Evolutionary conservation across 2,888 invertebrate species (phyloP).

Genomic region (Ptychoptera albimana): DNA sequence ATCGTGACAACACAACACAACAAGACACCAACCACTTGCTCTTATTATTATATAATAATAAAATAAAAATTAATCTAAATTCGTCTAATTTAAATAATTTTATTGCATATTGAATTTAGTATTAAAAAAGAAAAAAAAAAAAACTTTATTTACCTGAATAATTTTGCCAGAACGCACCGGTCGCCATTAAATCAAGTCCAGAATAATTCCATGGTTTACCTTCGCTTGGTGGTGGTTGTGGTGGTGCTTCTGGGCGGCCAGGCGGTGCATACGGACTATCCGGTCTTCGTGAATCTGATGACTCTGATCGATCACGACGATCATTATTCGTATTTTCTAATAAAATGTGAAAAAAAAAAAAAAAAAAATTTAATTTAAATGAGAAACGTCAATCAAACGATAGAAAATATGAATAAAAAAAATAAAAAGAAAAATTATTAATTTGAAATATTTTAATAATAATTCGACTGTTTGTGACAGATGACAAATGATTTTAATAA

Average conservation of each 20-base stretch:
- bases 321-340: conserved; percentile 6
- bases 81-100: no score
- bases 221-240: conserved; percentile 27
- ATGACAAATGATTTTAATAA: no score
- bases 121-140: no score
- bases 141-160: conserved; percentile 59
- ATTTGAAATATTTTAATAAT: no score
- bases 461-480: no score
- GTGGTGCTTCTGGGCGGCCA: conserved; percentile 21
- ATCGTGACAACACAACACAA: not conserved
- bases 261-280: conserved; percentile 23
- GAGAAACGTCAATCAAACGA: not conserved
- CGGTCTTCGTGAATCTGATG: conserved; percentile 16
- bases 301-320: conserved; percentile 14
- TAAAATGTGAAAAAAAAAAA: conserved; percentile 10
- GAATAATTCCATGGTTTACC: conserved; percentile 51
- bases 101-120: no score
- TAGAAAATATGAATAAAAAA: no score
- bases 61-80: no score
- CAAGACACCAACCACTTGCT: no score
- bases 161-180: conserved; percentile 82
- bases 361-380: no score
- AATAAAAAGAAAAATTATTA: no score
- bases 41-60: no score
- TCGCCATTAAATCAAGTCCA: conserved; percentile 67